Percentiles rank a stretch among this genome's conserved stretches.
These are phyloP conservation scores for Argentina silus DNA, from an alignment of 2,797 vertebrate species.

Conservation along the genomic window DNA sequence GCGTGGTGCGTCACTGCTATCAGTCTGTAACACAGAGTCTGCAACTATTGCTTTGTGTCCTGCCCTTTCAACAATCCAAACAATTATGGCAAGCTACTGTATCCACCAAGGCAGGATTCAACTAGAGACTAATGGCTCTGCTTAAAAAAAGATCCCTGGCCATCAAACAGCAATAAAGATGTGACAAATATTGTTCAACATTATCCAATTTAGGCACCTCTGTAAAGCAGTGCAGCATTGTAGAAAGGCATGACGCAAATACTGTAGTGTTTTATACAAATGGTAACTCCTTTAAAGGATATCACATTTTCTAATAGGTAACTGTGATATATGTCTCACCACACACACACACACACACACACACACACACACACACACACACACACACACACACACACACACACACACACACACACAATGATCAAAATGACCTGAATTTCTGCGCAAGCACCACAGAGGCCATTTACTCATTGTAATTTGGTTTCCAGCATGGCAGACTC, in stretches of 20 bases:
- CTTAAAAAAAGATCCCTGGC: slow-evolving; percentile 1
- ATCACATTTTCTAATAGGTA: slow-evolving; percentile 34
- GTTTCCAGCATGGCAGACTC: slow-evolving; percentile 69
- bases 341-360: slow-evolving; percentile 51
- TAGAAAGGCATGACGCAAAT: not conserved
- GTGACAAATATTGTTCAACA: not conserved
- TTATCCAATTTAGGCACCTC: not conserved
- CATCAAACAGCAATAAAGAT: not conserved
- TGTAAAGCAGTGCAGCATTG: no score
- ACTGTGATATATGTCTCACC: slow-evolving; percentile 43
- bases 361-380: slow-evolving; percentile 33
- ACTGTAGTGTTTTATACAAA: not conserved
- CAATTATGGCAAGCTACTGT: slow-evolving; percentile 6
- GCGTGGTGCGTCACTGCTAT: not conserved
- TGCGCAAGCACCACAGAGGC: slow-evolving; percentile 53
- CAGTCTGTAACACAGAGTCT: slow-evolving; percentile 13
- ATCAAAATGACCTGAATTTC: slow-evolving; percentile 68
- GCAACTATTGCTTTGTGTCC: slow-evolving; percentile 15
- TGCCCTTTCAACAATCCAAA: slow-evolving; percentile 2
- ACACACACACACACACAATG: slow-evolving; percentile 54
- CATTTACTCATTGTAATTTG: slow-evolving; percentile 77
- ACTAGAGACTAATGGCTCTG: not conserved
- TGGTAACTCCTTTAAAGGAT: slow-evolving; percentile 15
- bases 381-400: slow-evolving; percentile 32
- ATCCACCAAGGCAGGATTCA: not conserved